Conservation (phyloP, 2,888 invertebrate genomes). For the Branchipolynoe longqiensis region DNA sequence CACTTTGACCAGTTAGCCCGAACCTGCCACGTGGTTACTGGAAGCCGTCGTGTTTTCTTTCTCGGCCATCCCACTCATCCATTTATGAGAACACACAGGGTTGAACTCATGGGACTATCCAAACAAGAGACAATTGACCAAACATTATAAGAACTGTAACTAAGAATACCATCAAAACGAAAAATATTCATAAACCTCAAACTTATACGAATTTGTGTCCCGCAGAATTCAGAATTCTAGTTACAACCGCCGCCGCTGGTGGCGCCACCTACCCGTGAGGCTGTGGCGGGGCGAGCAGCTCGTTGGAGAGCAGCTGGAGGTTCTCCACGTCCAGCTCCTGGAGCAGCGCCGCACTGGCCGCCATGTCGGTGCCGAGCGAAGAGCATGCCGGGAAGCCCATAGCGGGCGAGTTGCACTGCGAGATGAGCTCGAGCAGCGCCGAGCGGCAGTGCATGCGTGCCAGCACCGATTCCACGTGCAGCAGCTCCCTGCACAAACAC, state of each 20-base stretch:
- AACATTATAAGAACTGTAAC: too few relatives aligned
- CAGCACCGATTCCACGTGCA: conserved; percentile 77
- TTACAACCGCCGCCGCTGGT: too few relatives aligned
- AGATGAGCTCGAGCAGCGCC: conserved; percentile 78
- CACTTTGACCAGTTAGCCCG: too few relatives aligned
- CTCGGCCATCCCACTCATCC: too few relatives aligned
- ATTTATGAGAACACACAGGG: too few relatives aligned
- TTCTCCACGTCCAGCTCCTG: conserved; percentile 81
- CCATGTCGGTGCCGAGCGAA: conserved; percentile 68
- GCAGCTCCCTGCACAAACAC: conserved; percentile 80
- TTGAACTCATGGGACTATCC: too few relatives aligned
- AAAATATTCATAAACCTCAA: neutral
- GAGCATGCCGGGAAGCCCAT: conserved; percentile 75
- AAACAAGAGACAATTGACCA: too few relatives aligned
- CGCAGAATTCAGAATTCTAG: too few relatives aligned
- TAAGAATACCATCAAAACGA: too few relatives aligned
- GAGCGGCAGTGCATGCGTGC: conserved; percentile 79
- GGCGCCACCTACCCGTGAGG: conserved; percentile 70
- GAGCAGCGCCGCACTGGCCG: conserved; percentile 75
- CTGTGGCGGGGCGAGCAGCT: conserved; percentile 75
- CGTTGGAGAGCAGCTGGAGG: conserved; percentile 80
- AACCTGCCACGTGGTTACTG: too few relatives aligned
- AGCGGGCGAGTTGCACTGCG: conserved; percentile 79
- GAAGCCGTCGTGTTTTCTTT: too few relatives aligned
- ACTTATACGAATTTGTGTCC: too few relatives aligned